Evolutionary conservation across 1,140 invertebrate genomes (phyloP).

Genomic region (Lepidurus packardi): DNA sequence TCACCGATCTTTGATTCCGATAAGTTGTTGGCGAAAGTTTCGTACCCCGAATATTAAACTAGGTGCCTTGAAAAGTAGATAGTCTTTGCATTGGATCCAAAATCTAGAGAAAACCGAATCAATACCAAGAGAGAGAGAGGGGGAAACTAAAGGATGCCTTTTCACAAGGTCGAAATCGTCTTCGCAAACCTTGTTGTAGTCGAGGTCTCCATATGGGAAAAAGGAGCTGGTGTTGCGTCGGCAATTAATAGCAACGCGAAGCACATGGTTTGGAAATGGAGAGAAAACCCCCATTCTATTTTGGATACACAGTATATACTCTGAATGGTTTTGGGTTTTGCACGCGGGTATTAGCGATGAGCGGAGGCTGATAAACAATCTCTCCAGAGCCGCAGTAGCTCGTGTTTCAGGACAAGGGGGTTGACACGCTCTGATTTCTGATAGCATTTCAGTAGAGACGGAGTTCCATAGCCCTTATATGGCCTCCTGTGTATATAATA

Average conservation of each 20-base stretch:
- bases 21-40: background rate
- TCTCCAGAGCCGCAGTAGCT: background rate
- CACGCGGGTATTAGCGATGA: background rate
- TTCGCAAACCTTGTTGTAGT: too few relatives aligned
- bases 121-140: background rate
- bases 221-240: too few relatives aligned
- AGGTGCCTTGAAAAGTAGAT: background rate
- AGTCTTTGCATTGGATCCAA: too few relatives aligned
- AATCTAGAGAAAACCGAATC: background rate
- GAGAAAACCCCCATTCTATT: background rate
- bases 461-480: background rate
- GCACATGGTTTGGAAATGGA: too few relatives aligned
- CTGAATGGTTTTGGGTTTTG: background rate
- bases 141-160: too few relatives aligned
- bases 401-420: constrained; percentile 14
- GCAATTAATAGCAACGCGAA: too few relatives aligned
- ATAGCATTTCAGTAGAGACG: background rate
- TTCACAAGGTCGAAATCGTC: too few relatives aligned
- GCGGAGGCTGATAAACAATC: background rate
- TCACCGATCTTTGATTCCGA: background rate
- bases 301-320: background rate
- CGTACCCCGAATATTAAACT: background rate
- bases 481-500: background rate
- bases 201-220: too few relatives aligned
- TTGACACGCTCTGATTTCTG: constrained; percentile 17